These are phyloP conservation scores for Labroides dimidiatus DNA, from an alignment of 2,797 vertebrate genomes.

Conservation along the genomic window DNA sequence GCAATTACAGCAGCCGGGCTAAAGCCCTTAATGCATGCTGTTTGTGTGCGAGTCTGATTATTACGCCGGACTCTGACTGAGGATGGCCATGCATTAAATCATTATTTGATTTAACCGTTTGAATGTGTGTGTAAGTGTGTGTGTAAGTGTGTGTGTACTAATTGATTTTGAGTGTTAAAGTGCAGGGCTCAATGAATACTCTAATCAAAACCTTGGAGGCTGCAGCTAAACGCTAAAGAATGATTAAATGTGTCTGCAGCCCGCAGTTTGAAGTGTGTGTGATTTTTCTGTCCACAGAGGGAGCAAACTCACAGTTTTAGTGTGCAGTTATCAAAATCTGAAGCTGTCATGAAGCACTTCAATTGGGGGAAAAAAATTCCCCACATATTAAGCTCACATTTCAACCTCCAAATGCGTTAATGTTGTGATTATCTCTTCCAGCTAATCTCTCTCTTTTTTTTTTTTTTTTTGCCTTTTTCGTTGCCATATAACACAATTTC, in stretches of 20 bases:
- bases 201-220: slow-evolving; percentile 58
- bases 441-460: slow-evolving; percentile 54
- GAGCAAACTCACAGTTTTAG: slow-evolving; percentile 9
- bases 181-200: slow-evolving; percentile 64
- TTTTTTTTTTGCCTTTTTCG: slow-evolving; percentile 43
- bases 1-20: slow-evolving; percentile 23
- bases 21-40: slow-evolving; percentile 54
- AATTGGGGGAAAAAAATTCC: too few relatives aligned
- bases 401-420: slow-evolving; percentile 44
- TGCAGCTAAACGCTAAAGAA: slow-evolving; percentile 55
- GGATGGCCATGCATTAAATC: slow-evolving; percentile 63
- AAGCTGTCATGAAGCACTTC: slow-evolving; percentile 11
- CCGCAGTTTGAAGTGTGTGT: not conserved
- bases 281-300: not conserved
- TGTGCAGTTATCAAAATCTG: slow-evolving; percentile 24
- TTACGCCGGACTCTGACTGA: slow-evolving; percentile 42
- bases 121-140: too few relatives aligned
- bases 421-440: slow-evolving; percentile 30
- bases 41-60: slow-evolving; percentile 61
- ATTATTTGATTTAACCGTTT: slow-evolving; percentile 62
- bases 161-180: slow-evolving; percentile 74
- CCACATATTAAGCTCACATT: not conserved
- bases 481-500: slow-evolving; percentile 70
- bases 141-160: slow-evolving; percentile 12
- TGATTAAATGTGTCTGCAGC: slow-evolving; percentile 51